Conservation (phyloP, 2,888 invertebrate species). For the Patella depressa region DNA sequence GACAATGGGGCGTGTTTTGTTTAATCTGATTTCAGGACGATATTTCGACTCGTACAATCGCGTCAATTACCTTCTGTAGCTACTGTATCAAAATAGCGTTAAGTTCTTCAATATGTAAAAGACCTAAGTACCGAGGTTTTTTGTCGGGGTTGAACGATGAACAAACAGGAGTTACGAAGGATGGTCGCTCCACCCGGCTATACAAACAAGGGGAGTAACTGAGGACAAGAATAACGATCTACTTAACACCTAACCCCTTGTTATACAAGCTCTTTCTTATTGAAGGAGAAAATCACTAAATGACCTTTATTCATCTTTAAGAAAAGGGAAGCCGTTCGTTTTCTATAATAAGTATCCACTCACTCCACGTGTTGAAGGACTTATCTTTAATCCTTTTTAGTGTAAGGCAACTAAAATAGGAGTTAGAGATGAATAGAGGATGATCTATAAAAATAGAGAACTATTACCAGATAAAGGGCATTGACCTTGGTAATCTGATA, state of each 20-base stretch:
- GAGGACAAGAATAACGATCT: constrained; percentile 3
- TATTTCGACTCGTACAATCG: background rate
- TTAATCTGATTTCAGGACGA: constrained; percentile 2
- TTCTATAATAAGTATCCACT: too few relatives aligned
- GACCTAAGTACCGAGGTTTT: background rate
- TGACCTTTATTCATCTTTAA: background rate
- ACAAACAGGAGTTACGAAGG: constrained; percentile 11
- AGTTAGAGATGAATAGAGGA: too few relatives aligned
- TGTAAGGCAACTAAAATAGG: too few relatives aligned
- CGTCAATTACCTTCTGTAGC: background rate
- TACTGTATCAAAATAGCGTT: too few relatives aligned
- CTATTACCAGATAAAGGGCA: too few relatives aligned
- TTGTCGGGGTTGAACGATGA: background rate
- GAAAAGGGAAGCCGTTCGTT: background rate
- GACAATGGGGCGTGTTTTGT: constrained; percentile 7
- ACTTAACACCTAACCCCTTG: constrained; percentile 9
- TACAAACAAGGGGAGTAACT: constrained; percentile 7
- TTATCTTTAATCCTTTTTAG: too few relatives aligned
- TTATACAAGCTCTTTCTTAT: background rate
- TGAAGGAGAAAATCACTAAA: background rate
- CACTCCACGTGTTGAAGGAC: too few relatives aligned
- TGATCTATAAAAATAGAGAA: too few relatives aligned
- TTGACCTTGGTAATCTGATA: too few relatives aligned
- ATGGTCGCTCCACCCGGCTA: background rate
- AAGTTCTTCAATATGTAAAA: too few relatives aligned